Percentiles rank a stretch among this genome's conserved stretches.
These are phyloP conservation scores for Drosophila chauvacae DNA, from an alignment of 1,140 invertebrate genomes.

Conservation along the genomic window DNA sequence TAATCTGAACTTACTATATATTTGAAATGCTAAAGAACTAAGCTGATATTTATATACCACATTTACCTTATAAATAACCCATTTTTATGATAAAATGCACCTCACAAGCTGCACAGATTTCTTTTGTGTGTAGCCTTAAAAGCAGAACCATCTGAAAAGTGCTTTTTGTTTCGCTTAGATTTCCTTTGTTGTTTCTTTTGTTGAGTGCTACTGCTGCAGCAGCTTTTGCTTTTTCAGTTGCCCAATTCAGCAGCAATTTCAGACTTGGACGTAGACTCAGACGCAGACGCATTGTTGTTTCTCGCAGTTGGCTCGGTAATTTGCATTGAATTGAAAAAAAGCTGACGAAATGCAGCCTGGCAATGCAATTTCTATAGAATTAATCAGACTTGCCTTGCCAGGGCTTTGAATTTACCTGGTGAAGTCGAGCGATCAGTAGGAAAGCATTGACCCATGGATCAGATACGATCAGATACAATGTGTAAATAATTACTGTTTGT, in stretches of 20 bases:
- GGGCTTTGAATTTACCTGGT: constrained; percentile 17
- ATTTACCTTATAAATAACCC: neutral
- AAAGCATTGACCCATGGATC: constrained; percentile 41
- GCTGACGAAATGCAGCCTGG: constrained; percentile 52
- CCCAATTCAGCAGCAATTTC: constrained; percentile 55
- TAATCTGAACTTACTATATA: too few species aligned
- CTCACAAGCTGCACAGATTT: neutral
- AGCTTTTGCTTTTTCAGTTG: constrained; percentile 35
- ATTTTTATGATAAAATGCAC: neutral
- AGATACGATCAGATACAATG: neutral
- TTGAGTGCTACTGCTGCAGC: constrained; percentile 19
- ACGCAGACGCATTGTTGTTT: constrained; percentile 41
- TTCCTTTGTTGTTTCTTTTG: constrained; percentile 41
- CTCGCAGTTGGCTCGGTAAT: constrained; percentile 34
- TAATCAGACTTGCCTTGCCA: constrained; percentile 20
- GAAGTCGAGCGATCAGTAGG: constrained; percentile 8
- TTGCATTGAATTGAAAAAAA: constrained; percentile 55
- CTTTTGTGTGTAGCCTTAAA: constrained; percentile 5
- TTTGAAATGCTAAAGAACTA: neutral
- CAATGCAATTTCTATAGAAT: constrained; percentile 54
- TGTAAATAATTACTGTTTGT: constrained; percentile 3
- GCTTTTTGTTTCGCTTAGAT: constrained; percentile 43
- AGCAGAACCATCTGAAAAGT: constrained; percentile 31
- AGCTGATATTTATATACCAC: too few species aligned
- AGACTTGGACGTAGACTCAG: constrained; percentile 23